Evolutionary conservation across 2,888 invertebrate species (phyloP).

Genomic region (Apotomis turbidana): DNA sequence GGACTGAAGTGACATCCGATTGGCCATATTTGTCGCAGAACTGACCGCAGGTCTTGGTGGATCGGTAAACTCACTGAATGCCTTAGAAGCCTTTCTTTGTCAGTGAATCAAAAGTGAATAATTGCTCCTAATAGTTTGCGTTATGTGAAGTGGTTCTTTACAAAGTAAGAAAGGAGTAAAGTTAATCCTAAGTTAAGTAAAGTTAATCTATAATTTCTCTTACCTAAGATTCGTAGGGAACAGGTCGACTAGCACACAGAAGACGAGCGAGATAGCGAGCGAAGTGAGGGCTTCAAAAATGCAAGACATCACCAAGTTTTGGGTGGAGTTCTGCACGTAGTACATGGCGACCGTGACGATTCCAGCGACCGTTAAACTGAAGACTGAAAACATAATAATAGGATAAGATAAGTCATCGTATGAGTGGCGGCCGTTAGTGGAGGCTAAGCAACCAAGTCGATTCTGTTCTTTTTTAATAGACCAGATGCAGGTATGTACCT

Average conservation of each 20-base stretch:
- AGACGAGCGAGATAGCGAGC: constrained; percentile 90
- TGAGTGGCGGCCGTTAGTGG: too few relatives aligned
- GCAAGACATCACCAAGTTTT: constrained; percentile 90
- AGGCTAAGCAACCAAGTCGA: too few relatives aligned
- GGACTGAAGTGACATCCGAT: too few relatives aligned
- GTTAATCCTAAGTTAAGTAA: too few relatives aligned
- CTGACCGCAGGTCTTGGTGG: too few relatives aligned
- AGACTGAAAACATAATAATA: constrained; percentile 77
- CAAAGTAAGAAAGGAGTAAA: background rate
- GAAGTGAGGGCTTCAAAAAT: constrained; percentile 92
- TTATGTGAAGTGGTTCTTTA: background rate
- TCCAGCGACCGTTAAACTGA: constrained; percentile 89
- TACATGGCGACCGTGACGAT: constrained; percentile 89
- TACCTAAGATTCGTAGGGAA: constrained; percentile 93
- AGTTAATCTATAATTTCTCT: constrained; percentile 40
- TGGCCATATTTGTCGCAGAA: too few relatives aligned
- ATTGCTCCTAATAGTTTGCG: too few relatives aligned
- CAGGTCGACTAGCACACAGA: constrained; percentile 91
- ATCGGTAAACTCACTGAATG: too few relatives aligned
- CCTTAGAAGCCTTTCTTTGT: too few relatives aligned
- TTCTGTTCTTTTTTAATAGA: too few relatives aligned
- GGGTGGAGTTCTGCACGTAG: constrained; percentile 87
- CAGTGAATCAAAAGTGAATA: too few relatives aligned
- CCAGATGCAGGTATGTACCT: too few relatives aligned
- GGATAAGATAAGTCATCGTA: background rate